phyloP scores from a whole-genome alignment of 2,797 vertebrate genomes.

The Enteromius viviparus region DNA sequence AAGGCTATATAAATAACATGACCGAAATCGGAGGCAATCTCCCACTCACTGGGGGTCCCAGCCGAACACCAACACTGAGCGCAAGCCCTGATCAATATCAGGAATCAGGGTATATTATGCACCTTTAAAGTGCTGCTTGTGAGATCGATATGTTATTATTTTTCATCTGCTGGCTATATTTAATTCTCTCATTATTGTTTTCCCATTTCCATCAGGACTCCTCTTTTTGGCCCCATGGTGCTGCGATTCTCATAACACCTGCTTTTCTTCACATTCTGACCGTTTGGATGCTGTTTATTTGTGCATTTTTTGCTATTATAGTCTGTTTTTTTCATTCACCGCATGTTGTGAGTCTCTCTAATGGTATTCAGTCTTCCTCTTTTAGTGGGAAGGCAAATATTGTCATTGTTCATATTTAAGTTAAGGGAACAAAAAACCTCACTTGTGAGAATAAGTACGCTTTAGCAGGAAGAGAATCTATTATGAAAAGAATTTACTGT shows the following conservation, averaged over 20 bases:
- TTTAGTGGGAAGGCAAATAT: background rate
- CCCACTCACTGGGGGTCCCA: constrained; percentile 76
- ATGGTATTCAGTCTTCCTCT: background rate
- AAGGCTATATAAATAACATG: constrained; percentile 68
- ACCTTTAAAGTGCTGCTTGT: constrained; percentile 77
- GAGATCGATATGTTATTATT: constrained; percentile 86
- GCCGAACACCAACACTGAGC: constrained; percentile 67
- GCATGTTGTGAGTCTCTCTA: background rate
- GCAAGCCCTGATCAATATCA: constrained; percentile 76
- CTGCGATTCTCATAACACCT: constrained; percentile 39
- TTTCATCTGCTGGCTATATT: constrained; percentile 84
- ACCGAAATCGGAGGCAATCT: constrained; percentile 74
- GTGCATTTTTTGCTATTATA: background rate
- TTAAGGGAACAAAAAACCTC: background rate
- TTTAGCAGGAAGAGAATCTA: background rate
- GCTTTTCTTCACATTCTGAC: constrained; percentile 40
- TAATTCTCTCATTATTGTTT: constrained; percentile 84
- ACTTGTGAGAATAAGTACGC: background rate
- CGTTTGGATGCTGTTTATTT: background rate
- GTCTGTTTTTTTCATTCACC: background rate
- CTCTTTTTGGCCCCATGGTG: constrained; percentile 63
- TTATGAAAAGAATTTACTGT: background rate
- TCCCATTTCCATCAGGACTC: constrained; percentile 72
- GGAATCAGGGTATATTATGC: constrained; percentile 81
- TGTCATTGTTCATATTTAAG: background rate